Conservation (phyloP, 2,113 vertebrate species). For the Sminthopsis crassicaudata region DNA sequence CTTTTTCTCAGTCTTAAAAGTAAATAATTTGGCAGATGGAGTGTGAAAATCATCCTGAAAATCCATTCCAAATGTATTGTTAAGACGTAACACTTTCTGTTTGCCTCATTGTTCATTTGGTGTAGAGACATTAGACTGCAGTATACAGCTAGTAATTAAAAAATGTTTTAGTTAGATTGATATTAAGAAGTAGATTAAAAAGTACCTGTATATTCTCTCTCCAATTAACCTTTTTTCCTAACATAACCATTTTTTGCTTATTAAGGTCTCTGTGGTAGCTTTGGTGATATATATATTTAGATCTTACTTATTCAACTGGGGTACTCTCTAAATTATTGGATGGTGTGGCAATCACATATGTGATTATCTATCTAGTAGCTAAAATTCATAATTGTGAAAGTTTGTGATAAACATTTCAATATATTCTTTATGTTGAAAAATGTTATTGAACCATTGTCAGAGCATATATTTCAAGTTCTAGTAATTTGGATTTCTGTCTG, state of each 20-base stretch:
- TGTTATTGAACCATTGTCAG: background rate
- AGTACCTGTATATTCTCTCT: background rate
- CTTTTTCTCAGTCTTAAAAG: conserved; percentile 26
- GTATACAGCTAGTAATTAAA: conserved; percentile 30
- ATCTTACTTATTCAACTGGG: background rate
- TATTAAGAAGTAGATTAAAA: background rate
- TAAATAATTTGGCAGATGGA: background rate
- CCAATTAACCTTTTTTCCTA: background rate
- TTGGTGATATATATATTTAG: background rate
- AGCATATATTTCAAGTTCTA: background rate
- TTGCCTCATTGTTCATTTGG: conserved; percentile 8
- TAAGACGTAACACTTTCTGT: conserved; percentile 12
- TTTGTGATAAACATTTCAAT: background rate
- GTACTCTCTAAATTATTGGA: background rate
- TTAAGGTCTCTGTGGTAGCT: background rate
- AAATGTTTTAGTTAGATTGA: background rate
- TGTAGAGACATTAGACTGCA: background rate
- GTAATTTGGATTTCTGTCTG: background rate
- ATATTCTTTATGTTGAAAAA: background rate
- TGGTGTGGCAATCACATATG: background rate
- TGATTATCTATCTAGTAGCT: conserved; percentile 2
- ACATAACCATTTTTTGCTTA: background rate
- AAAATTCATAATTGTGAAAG: background rate
- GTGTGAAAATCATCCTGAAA: background rate
- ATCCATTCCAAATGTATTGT: conserved; percentile 9